A percentile compares a stretch with the other conserved stretches of the same genome.
Evolutionary conservation across 1,140 invertebrate genomes (phyloP).

Genomic region (Anoplophora glabripennis): DNA sequence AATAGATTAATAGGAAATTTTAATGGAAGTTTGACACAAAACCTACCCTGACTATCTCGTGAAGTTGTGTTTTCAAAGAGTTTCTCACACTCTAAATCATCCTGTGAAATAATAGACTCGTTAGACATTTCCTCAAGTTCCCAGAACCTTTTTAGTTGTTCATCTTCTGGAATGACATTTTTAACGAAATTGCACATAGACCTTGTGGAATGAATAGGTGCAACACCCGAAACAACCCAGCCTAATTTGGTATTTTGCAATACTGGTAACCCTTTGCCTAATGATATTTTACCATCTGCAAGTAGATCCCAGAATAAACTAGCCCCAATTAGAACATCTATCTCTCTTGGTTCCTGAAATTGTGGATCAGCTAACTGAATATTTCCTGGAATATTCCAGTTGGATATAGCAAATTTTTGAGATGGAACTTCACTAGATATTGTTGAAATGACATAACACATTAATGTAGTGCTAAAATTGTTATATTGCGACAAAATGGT

Average conservation of each 20-base stretch:
- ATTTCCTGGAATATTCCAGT: slow-evolving; percentile 25
- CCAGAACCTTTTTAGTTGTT: slow-evolving; percentile 29
- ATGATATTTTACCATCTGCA: slow-evolving; percentile 22
- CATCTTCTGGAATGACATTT: not conserved
- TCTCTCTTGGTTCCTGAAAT: slow-evolving; percentile 22
- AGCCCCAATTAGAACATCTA: slow-evolving; percentile 33
- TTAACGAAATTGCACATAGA: not conserved
- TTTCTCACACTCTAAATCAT: too few species aligned
- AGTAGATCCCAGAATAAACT: slow-evolving; percentile 23
- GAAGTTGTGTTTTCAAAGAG: too few species aligned
- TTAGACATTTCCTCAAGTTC: slow-evolving; percentile 30
- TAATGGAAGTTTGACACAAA: too few species aligned
- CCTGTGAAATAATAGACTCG: too few species aligned
- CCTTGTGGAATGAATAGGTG: not conserved
- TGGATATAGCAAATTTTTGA: not conserved
- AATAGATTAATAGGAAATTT: too few species aligned
- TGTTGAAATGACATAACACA: slow-evolving; percentile 15
- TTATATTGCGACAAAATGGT: not conserved
- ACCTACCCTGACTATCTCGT: too few species aligned
- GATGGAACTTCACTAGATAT: slow-evolving; percentile 13
- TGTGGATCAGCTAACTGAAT: slow-evolving; percentile 31
- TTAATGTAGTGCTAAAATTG: slow-evolving; percentile 6
- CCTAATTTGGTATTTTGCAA: slow-evolving; percentile 40
- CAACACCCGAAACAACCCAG: slow-evolving; percentile 31
- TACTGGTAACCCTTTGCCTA: slow-evolving; percentile 25